Evolutionary conservation across 2,797 vertebrate genomes (phyloP), one percentile per base, ranked within the genome.

Genomic region (Hypotaenidia philippensis): DNA sequence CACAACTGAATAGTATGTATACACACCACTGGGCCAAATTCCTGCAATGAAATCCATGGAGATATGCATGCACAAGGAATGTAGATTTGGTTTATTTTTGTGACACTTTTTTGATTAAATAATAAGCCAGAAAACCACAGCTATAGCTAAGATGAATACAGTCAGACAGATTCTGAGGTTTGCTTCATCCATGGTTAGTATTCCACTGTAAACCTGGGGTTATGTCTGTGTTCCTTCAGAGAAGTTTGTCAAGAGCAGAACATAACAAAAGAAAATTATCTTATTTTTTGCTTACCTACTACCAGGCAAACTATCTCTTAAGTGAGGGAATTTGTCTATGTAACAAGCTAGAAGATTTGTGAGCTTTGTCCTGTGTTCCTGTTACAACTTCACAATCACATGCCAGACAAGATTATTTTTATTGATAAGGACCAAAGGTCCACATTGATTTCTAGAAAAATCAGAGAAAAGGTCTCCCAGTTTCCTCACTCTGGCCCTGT

Each of bases 61-160:
- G 93, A 77, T 92, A 92, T 32, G 79, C 38, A 87, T 27, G 53
- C 25, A 22, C 41, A 76, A 88, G 61, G 93, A 95, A 96, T 86
- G 90, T 71, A 94, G 76, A 82, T 78, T 96, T 81, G 41, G 53
- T 87, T 95, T 91, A 93, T 92, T 92, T 92, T 96, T 85, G 92
- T 91, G 79, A 93, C 71, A 87, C 45, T 64, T 87, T 89, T 93
- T 93, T 96, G 76, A 87, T 94, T 96, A 92, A 87, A 87, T 65
- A 95, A 63, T 85, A 85, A 93, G 72, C n/a, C 77, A 89, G 92
- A 92, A 95, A 95, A 72, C 45, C 72, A 76, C 76, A 91, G 79
- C 50, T 81, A 65, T 31, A 59, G 50, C 76, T 88, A 47, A 93
- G 66, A 91, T 38, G 71, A 94, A 94, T 86, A 77, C 9, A 87